Percentiles rank a stretch among this genome's conserved stretches.
phyloP scores from a whole-genome alignment of 2,113 vertebrate genomes.

The Dicaeum eximium region DNA sequence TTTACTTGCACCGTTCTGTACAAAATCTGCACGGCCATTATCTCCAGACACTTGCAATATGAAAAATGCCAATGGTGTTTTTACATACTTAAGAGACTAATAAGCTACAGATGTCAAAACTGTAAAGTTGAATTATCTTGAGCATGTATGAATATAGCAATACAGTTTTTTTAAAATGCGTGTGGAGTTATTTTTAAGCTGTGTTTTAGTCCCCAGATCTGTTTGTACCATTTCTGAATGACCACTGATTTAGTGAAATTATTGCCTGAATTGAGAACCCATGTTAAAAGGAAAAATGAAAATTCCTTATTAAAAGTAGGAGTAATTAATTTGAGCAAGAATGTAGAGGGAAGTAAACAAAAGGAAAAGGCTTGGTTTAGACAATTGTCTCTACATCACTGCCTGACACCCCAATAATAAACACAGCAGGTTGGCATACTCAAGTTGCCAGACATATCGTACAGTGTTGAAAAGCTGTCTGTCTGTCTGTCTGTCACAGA shows the following conservation, averaged over 20 bases:
- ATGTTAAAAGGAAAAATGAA: neutral
- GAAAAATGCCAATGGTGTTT: conserved; percentile 61
- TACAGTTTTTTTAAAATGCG: neutral
- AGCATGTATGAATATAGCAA: neutral
- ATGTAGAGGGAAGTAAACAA: neutral
- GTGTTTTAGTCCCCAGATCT: neutral
- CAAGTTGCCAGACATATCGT: conserved; percentile 14
- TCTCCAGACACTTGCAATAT: conserved; percentile 51
- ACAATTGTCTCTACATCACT: neutral
- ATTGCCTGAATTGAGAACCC: neutral
- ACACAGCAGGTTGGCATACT: conserved; percentile 44
- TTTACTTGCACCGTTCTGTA: conserved; percentile 1
- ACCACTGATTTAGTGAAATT: neutral
- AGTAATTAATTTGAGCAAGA: neutral
- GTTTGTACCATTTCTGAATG: neutral
- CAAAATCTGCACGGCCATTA: conserved; percentile 51
- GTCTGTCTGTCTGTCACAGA: neutral
- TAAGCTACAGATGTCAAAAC: conserved; percentile 55
- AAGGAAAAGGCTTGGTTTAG: neutral
- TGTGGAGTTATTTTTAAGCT: neutral
- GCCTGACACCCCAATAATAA: neutral
- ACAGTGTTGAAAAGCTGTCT: neutral
- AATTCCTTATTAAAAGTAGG: neutral
- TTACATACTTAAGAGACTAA: conserved; percentile 26
- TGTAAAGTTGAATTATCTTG: conserved; percentile 6